Percentiles rank a stretch among this genome's conserved stretches.
phyloP scores from a whole-genome alignment of 35 echinoderm and acorn worm genomes.

The Ophioderma brevispina region DNA sequence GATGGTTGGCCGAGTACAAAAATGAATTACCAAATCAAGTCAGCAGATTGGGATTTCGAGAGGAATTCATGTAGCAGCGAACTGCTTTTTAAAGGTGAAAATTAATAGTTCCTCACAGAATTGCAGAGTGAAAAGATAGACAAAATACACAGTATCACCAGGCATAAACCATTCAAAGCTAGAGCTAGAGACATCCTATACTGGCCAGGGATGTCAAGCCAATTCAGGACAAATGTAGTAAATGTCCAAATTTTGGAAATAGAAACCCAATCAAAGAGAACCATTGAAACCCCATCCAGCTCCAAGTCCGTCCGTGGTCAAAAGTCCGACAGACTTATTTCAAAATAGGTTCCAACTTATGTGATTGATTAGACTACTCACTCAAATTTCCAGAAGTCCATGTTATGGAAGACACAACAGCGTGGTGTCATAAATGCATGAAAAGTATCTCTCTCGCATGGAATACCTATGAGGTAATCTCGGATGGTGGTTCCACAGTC shows the following conservation, averaged over 20 bases:
- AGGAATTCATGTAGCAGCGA: background rate
- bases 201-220: slow-evolving; percentile 49
- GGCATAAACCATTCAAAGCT: slow-evolving; percentile 28
- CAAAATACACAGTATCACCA: slow-evolving; percentile 64
- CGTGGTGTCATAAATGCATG: background rate
- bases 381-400: slow-evolving; percentile 48
- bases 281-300: slow-evolving; percentile 47
- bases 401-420: slow-evolving; percentile 12
- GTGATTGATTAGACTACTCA: slow-evolving; percentile 51
- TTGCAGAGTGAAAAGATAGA: slow-evolving; percentile 41
- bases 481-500: slow-evolving; percentile 44
- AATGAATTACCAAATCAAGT: background rate
- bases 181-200: slow-evolving; percentile 44
- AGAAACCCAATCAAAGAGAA: slow-evolving; percentile 35
- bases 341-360: slow-evolving; percentile 18
- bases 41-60: background rate
- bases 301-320: slow-evolving; percentile 39
- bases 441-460: slow-evolving; percentile 22
- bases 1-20: background rate
- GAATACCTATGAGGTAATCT: slow-evolving; percentile 45
- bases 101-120: background rate
- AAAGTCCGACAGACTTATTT: slow-evolving; percentile 53
- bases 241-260: slow-evolving; percentile 22
- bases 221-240: slow-evolving; percentile 24
- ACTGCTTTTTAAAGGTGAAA: background rate